A percentile compares a stretch with the other conserved stretches of the same genome.
Evolutionary conservation across 2,113 vertebrate genomes (phyloP).

Genomic region (Murina feae): DNA sequence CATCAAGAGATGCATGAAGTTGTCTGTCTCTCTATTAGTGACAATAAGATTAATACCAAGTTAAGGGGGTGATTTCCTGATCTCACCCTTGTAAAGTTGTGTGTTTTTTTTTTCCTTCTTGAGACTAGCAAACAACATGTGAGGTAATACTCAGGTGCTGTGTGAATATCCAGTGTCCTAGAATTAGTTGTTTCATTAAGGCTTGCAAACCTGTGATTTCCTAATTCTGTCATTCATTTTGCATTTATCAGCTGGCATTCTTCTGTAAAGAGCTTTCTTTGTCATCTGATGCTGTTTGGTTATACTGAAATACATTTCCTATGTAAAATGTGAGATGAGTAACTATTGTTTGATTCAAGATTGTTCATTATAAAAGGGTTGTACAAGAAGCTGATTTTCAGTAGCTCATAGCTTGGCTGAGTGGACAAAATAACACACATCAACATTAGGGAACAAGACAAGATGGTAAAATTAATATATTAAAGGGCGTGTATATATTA

Average conservation of each 20-base stretch:
- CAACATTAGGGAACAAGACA: slow-evolving; percentile 19
- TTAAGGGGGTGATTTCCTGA: not conserved
- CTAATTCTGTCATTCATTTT: slow-evolving; percentile 34
- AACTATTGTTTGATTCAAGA: slow-evolving; percentile 28
- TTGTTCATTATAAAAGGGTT: slow-evolving; percentile 14
- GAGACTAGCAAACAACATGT: slow-evolving; percentile 1
- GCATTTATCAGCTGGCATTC: slow-evolving; percentile 8
- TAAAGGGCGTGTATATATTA: not conserved
- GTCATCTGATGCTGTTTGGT: not conserved
- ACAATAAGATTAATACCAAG: not conserved
- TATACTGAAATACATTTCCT: slow-evolving; percentile 34
- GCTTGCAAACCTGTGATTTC: slow-evolving; percentile 42
- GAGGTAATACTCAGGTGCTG: slow-evolving; percentile 4
- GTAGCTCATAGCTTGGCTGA: not conserved
- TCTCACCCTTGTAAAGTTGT: not conserved
- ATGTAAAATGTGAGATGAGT: slow-evolving; percentile 20
- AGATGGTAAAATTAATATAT: not conserved
- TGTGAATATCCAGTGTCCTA: slow-evolving; percentile 18
- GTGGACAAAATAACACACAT: not conserved
- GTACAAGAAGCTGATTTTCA: not conserved
- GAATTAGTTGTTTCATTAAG: slow-evolving; percentile 29
- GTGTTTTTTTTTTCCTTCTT: not conserved
- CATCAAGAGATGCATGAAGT: not conserved
- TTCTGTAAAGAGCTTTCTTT: slow-evolving; percentile 3
- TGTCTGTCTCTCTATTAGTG: not conserved